Base-by-base conservation (phyloP, 2,888 invertebrate species). In the Aphrophora alni region DNA sequence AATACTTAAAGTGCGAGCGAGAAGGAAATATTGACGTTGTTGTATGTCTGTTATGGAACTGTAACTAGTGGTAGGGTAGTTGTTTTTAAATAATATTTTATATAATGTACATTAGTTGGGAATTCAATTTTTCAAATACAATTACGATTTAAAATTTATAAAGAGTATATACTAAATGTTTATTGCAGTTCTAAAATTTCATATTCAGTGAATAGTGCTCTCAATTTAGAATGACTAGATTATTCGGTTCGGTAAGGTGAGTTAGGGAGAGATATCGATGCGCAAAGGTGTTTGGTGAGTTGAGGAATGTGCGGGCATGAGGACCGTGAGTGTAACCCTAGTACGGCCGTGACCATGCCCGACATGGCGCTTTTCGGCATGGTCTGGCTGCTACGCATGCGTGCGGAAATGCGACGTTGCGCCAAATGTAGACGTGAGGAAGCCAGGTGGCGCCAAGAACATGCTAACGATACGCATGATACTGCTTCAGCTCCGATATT, bases 341-440 rank as follows among this genome's bases (percentile, higher is more conserved):
- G 69, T 38, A 21, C 28, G 24, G 70, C 72, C 59, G 68, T 75
- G 51, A 76, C 80, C 70, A 79, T 79, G 83, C 81, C 82, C 90
- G 92, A 91, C 91, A 95, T 95, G 95, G 95, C 95, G 91, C 93
- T 95, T 87, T 95, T 95, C 91, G 95, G 95, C 89, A 93, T 95
- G 92, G 94, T 94, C 90, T 95, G 95, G 95, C 91, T 95, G 89
- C 89, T 95, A 88, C 93, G 94, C 87, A 93, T 95, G 89, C 93
- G 94, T 88, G 93, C 94, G 86, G 94, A 94, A 88, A 92, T 94
- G 89, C 93, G 94, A 88, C 92, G 93, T 84, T 94, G 93, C 89
- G 91, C 93, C 80, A 93, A 93, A 87, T 82, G 82, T 93, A 94
- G 88, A 92, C 93, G 86, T 93, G 82, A 93, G 93, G 87, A 75